Evolutionary conservation across 92 coral and sea anemone genomes (phyloP).

Genomic region (Epizoanthus rinbou): DNA sequence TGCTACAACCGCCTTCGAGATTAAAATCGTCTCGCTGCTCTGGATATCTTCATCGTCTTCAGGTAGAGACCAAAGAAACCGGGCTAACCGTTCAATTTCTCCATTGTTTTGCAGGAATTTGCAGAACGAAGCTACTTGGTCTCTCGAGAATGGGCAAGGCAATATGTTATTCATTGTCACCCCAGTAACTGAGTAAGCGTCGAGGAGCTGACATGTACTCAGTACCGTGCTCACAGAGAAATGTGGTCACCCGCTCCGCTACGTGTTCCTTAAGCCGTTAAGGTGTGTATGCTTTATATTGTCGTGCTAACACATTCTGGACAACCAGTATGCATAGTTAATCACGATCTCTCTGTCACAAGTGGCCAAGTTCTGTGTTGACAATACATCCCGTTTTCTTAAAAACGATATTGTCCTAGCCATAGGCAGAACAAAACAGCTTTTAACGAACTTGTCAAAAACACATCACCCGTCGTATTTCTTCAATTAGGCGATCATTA

Average conservation of each 20-base stretch:
- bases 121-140: slow-evolving; percentile 87
- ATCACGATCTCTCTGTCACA: slow-evolving; percentile 51
- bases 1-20: slow-evolving; percentile 91
- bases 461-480: slow-evolving; percentile 71
- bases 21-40: slow-evolving; percentile 79
- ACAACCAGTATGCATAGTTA: slow-evolving; percentile 34
- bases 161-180: slow-evolving; percentile 51
- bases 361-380: slow-evolving; percentile 73
- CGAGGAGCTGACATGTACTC: slow-evolving; percentile 3
- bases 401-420: slow-evolving; percentile 72
- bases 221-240: slow-evolving; percentile 2
- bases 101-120: slow-evolving; percentile 89
- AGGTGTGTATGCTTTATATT: slow-evolving; percentile 40
- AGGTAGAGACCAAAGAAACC: slow-evolving; percentile 98
- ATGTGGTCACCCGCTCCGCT: slow-evolving; percentile 7
- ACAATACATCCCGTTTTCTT: slow-evolving; percentile 78
- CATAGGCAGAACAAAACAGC: slow-evolving; percentile 82
- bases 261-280: slow-evolving; percentile 25
- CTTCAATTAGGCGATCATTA: slow-evolving; percentile 84
- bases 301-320: slow-evolving; percentile 27
- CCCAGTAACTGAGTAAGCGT: background rate
- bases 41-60: slow-evolving; percentile 73
- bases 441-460: slow-evolving; percentile 89
- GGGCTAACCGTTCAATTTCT: slow-evolving; percentile 81
- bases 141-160: slow-evolving; percentile 90